Conservation (phyloP, 2,888 invertebrate species). For the Notocelia uddmanniana region DNA sequence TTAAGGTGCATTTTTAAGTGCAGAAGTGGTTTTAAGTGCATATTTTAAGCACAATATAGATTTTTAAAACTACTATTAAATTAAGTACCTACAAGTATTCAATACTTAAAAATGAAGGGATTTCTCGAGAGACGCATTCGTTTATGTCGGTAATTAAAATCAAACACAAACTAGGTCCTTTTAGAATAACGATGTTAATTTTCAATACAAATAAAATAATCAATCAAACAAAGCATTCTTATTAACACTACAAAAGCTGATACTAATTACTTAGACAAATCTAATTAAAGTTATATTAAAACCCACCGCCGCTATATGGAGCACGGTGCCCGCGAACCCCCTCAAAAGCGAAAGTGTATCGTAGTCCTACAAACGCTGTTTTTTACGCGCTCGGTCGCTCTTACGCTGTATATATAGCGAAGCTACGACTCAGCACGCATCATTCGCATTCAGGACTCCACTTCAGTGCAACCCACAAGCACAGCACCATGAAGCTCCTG, state of each 20-base stretch:
- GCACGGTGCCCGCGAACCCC: conserved; percentile 75
- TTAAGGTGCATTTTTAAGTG: no score
- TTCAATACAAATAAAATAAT: background rate
- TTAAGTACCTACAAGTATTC: no score
- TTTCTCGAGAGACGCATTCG: no score
- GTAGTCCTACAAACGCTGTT: conserved; percentile 80
- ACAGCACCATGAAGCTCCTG: conserved; percentile 85
- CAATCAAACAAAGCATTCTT: background rate
- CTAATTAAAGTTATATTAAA: conserved; percentile 40
- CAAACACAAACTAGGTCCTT: no score
- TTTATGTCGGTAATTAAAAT: no score
- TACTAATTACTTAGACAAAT: background rate
- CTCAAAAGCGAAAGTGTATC: conserved; percentile 85
- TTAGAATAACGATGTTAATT: no score
- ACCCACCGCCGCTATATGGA: conserved; percentile 64
- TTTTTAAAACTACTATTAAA: no score
- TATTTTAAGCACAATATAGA: no score
- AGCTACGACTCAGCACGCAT: conserved; percentile 76
- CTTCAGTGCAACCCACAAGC: conserved; percentile 84
- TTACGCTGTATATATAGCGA: conserved; percentile 82
- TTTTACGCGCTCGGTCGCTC: conserved; percentile 82
- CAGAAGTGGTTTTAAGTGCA: no score
- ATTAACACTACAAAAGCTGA: background rate
- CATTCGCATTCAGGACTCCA: conserved; percentile 85
- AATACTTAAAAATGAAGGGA: no score